Evolutionary conservation across 2,888 invertebrate genomes (phyloP).

Genomic region (Leptinotarsa peninsularis): DNA sequence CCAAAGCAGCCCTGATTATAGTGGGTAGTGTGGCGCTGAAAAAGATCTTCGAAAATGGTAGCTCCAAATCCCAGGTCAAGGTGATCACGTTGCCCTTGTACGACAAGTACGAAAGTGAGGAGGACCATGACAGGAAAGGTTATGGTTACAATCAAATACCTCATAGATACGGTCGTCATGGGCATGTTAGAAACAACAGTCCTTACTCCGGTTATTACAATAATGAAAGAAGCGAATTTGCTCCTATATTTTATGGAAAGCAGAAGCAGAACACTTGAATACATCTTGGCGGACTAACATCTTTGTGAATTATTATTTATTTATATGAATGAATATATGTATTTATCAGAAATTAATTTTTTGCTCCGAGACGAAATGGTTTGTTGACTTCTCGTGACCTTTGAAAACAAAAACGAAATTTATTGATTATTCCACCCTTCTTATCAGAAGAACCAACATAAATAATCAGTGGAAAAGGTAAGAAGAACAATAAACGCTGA

Average conservation of each 20-base stretch:
- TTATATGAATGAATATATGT: too few relatives aligned
- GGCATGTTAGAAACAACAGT: conserved; percentile 25
- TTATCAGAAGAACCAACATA: too few relatives aligned
- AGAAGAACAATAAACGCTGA: too few relatives aligned
- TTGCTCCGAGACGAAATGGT: too few relatives aligned
- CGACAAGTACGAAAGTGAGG: conserved; percentile 53
- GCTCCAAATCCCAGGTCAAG: conserved; percentile 75
- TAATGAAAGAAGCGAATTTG: conserved; percentile 34
- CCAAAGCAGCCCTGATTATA: conserved; percentile 79
- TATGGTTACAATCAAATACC: conserved; percentile 40
- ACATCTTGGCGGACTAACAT: conserved; percentile 1
- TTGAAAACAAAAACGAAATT: too few relatives aligned
- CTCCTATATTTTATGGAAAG: conserved; percentile 37
- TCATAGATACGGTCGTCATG: conserved; percentile 39
- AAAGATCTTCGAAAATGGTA: conserved; percentile 78
- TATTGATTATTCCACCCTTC: too few relatives aligned
- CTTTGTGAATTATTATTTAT: neutral
- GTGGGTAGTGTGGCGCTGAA: conserved; percentile 78
- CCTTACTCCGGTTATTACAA: conserved; percentile 46
- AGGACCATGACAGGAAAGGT: conserved; percentile 58
- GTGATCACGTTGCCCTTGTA: conserved; percentile 70
- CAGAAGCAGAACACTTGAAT: neutral
- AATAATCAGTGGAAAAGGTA: too few relatives aligned
- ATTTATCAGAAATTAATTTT: too few relatives aligned
- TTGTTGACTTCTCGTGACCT: too few relatives aligned